Evolutionary conservation across 1,140 invertebrate genomes (phyloP).

Genomic region (Cheumatopsyche charites): DNA sequence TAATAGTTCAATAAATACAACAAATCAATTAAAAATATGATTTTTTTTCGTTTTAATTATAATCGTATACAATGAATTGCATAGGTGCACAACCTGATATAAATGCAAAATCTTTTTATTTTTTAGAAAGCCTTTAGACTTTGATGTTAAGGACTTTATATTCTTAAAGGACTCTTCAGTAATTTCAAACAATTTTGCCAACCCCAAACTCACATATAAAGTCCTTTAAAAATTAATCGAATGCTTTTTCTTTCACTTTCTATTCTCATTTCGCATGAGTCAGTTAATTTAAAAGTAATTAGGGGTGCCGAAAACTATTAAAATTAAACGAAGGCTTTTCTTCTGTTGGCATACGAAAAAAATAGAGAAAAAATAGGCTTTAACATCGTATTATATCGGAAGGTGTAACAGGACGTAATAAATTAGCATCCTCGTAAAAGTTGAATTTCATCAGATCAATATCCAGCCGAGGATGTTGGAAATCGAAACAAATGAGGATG

Average conservation of each 20-base stretch:
- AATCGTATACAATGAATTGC: constrained; percentile 14
- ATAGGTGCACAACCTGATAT: no score
- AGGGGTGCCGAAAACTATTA: constrained; percentile 14
- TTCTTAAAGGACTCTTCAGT: constrained; percentile 8
- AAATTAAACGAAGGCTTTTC: background rate
- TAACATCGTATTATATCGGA: background rate
- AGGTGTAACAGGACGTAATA: constrained; percentile 25
- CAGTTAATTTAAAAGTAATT: constrained; percentile 2
- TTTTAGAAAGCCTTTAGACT: no score
- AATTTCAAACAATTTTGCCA: constrained; percentile 24
- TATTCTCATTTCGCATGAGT: background rate
- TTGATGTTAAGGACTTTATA: constrained; percentile 8
- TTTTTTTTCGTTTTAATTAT: constrained; percentile 16
- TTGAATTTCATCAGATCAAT: constrained; percentile 9
- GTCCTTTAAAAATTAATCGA: background rate
- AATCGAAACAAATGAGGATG: background rate
- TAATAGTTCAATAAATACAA: no score
- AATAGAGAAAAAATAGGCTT: background rate
- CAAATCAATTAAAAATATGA: no score
- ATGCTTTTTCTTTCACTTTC: background rate
- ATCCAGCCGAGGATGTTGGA: background rate
- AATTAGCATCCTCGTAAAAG: constrained; percentile 27
- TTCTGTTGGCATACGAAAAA: background rate
- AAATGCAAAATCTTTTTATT: no score
- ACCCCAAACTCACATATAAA: background rate